Conservation (phyloP, 2,797 vertebrate genomes). For the Poecilia gillii region DNA sequence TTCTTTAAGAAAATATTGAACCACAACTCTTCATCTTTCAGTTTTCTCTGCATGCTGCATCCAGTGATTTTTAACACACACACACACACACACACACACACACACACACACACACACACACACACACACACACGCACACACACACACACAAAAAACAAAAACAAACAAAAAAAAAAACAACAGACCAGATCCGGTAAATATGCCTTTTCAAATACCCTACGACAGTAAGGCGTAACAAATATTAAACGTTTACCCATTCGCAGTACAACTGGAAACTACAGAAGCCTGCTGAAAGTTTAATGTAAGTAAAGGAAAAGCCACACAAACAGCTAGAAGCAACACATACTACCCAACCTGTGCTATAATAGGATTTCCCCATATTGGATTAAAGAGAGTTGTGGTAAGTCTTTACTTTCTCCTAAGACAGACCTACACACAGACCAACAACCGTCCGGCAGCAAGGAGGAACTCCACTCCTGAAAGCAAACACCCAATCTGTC, state of each 20-base stretch:
- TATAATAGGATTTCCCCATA: constrained; percentile 69
- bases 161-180: neutral
- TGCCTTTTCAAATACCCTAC: neutral
- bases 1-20: constrained; percentile 26
- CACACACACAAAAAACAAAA: too few relatives aligned
- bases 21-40: constrained; percentile 23
- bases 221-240: constrained; percentile 8
- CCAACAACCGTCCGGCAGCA: constrained; percentile 1
- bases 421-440: constrained; percentile 4
- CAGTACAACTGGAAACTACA: constrained; percentile 6
- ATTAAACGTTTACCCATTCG: constrained; percentile 18
- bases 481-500: constrained; percentile 5
- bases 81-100: neutral
- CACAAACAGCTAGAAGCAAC: constrained; percentile 30
- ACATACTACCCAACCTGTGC: constrained; percentile 37
- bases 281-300: constrained; percentile 33
- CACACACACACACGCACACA: too few relatives aligned
- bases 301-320: constrained; percentile 19
- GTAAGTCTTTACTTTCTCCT: constrained; percentile 46
- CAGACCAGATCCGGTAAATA: neutral
- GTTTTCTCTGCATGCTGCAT: constrained; percentile 23
- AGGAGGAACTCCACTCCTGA: constrained; percentile 15
- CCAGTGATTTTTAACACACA: constrained; percentile 21
- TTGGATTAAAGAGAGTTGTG: constrained; percentile 66
- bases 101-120: too few relatives aligned